phyloP scores from a whole-genome alignment of 2,113 vertebrate species.

The Oxyura jamaicensis region DNA sequence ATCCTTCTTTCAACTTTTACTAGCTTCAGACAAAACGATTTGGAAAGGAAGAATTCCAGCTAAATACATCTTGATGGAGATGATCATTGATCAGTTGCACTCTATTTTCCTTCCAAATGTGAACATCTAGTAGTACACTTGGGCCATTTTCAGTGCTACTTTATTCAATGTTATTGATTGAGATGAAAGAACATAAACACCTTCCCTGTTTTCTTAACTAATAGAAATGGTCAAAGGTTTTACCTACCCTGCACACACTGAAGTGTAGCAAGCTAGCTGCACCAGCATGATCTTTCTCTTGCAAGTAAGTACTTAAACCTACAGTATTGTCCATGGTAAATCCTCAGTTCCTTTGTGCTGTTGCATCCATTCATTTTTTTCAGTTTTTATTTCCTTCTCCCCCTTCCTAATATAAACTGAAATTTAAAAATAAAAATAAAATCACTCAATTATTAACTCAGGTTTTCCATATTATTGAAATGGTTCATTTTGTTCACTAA shows the following conservation, averaged over 20 bases:
- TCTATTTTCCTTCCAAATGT: not conserved
- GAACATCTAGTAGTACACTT: not conserved
- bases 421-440: not conserved
- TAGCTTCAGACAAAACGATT: conserved; percentile 17
- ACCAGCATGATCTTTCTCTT: not conserved
- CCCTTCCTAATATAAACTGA: not conserved
- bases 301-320: not conserved
- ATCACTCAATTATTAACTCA: not conserved
- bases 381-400: not conserved
- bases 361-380: not conserved
- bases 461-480: not conserved
- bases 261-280: not conserved
- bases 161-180: not conserved
- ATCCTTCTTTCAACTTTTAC: conserved; percentile 70
- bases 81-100: not conserved
- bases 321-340: not conserved
- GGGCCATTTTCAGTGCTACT: not conserved
- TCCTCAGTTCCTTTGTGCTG: not conserved
- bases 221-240: not conserved
- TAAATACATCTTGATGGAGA: not conserved
- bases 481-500: not conserved
- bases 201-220: not conserved
- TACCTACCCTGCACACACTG: not conserved
- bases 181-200: conserved; percentile 4
- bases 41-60: not conserved